phyloP scores from a whole-genome alignment of 2,888 invertebrate species.

The Azorinus chamasolen region DNA sequence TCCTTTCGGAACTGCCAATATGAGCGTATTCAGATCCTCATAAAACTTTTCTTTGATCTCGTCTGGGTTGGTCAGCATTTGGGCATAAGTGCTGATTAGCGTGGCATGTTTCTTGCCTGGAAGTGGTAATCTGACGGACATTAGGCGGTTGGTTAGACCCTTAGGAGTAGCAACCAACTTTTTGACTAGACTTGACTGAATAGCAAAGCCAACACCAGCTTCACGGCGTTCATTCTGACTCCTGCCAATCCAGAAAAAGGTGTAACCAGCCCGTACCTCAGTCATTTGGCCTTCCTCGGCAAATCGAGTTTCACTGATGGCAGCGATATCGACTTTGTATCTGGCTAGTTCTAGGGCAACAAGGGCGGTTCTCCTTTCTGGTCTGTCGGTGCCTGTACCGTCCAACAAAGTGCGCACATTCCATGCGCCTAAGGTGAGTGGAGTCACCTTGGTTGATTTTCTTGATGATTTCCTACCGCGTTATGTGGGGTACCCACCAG shows the following conservation, averaged over 20 bases:
- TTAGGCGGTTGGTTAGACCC: neutral
- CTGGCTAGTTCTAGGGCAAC: neutral
- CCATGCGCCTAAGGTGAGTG: conserved; percentile 14
- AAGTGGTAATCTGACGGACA: neutral
- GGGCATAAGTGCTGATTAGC: conserved; percentile 20
- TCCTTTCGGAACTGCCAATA: neutral
- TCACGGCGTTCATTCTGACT: neutral
- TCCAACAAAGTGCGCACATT: conserved; percentile 12
- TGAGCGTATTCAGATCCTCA: neutral
- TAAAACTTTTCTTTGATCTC: no score
- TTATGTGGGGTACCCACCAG: no score
- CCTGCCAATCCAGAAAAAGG: conserved; percentile 16
- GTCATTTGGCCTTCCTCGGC: conserved; percentile 10
- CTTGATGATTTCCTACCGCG: no score
- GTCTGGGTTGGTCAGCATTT: conserved; percentile 18
- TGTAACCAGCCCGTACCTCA: conserved; percentile 1
- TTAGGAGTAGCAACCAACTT: neutral
- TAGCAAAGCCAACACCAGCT: conserved; percentile 12
- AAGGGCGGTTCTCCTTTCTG: conserved; percentile 10
- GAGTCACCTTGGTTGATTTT: neutral
- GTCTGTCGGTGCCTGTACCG: neutral
- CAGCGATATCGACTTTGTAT: conserved; percentile 21
- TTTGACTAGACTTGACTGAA: neutral
- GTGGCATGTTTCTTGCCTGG: neutral
- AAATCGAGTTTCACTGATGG: conserved; percentile 7